Conservation (phyloP, 2,888 invertebrate species). For the Erebia aethiops region DNA sequence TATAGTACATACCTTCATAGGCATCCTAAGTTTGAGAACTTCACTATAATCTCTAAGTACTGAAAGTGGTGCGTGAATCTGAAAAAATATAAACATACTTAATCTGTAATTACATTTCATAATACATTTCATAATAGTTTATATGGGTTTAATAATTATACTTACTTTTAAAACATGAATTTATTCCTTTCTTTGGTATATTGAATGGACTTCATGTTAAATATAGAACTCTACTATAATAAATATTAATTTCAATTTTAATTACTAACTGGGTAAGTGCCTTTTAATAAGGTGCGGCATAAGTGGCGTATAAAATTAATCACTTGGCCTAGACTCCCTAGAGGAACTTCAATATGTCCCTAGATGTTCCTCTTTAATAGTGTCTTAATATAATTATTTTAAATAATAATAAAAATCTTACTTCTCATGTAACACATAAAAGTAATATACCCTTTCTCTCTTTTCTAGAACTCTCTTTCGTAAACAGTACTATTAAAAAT, state of each 20-base stretch:
- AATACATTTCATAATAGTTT: too few species aligned
- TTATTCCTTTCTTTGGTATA: too few species aligned
- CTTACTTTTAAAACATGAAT: too few species aligned
- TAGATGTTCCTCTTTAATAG: not conserved
- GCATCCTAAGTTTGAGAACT: conserved; percentile 95
- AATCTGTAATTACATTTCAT: too few species aligned
- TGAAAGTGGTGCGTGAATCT: conserved; percentile 93
- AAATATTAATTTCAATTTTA: too few species aligned
- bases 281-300: not conserved
- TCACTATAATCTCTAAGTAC: conserved; percentile 94
- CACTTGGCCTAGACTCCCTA: not conserved
- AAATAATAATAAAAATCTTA: not conserved
- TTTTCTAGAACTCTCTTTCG: not conserved
- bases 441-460: not conserved
- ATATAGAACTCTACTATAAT: too few species aligned
- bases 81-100: conserved; percentile 49
- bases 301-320: not conserved
- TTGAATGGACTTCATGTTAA: too few species aligned
- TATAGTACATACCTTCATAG: conserved; percentile 89
- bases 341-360: not conserved
- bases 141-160: too few species aligned
- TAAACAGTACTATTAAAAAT: not conserved
- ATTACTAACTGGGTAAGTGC: too few species aligned
- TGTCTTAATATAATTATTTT: not conserved
- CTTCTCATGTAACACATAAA: not conserved